Base-by-base conservation (phyloP, 2,113 vertebrate genomes). In the Phainopepla nitens region DNA sequence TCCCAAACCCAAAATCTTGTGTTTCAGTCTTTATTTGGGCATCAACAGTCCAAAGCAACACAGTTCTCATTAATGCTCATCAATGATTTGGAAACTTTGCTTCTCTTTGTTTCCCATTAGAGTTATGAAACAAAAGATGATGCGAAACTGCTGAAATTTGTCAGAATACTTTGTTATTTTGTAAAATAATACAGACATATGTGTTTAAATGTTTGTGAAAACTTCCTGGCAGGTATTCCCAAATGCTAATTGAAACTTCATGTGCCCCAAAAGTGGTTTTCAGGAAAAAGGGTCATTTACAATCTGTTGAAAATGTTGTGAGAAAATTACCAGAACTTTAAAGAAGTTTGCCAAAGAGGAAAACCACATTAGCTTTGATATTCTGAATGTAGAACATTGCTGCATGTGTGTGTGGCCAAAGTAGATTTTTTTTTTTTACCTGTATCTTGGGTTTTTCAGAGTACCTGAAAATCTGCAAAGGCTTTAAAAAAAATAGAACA, bases 111-210 rank as follows among this genome's bases (percentile, higher is more conserved):
- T 96, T 87, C 77, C 51, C 44, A 27, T 89, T 93, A 72, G 66
- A 58, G 93, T 95, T 87, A 94, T 51, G 93, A 95, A 97, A 96
- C 89, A 93, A 94, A 89, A 96, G 70, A 89, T 41, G 51, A 94
- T 79, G 80, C 72, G 47, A 83, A 87, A 94, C 78, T 13, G 65
- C 65, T 91, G 89, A 92, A 90, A 89, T 79, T 78, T 79, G 47
- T 82, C 81, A 87, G 70, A 87, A 93, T 64, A 49, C 64, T 96
- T 94, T 82, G 87, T 95, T 93, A 87, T 95, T 94, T 79, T 87
- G 91, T 82, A 87, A 93, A 89, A 89, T 75, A 75, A 54, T 41
- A 56, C 51, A 51, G 76, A 80, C 1, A 0, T 54, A 66, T 72
- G 92, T 68, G 72, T 89, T 83, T 78, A 88, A 81, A 82, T 60